Conservation (phyloP, 2,797 vertebrate genomes). For the Argyrosomus regius region DNA sequence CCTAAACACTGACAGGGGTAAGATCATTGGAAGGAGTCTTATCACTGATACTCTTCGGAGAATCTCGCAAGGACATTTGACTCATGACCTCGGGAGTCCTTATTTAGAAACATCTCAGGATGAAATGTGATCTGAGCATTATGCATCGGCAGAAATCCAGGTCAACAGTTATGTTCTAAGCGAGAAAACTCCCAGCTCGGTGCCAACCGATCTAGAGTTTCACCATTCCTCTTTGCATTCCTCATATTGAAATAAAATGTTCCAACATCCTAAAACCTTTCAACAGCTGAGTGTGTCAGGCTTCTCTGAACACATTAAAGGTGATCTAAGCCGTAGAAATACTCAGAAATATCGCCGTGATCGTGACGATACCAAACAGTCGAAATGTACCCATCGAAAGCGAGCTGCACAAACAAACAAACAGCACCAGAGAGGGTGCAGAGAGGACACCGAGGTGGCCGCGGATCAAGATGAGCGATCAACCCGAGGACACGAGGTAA, state of each 20-base stretch:
- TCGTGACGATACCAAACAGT: background rate
- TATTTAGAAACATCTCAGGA: conserved; percentile 66
- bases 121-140: conserved; percentile 59
- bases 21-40: conserved; percentile 7
- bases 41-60: conserved; percentile 17
- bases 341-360: conserved; percentile 17
- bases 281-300: conserved; percentile 28
- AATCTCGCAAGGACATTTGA: conserved; percentile 30
- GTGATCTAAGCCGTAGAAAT: background rate
- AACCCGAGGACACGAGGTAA: background rate
- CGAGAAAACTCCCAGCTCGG: conserved; percentile 67
- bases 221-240: conserved; percentile 33
- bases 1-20: conserved; percentile 7
- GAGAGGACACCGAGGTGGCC: background rate
- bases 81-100: conserved; percentile 21
- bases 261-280: conserved; percentile 35
- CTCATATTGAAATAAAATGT: conserved; percentile 51
- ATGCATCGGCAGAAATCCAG: conserved; percentile 60
- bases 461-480: conserved; percentile 12
- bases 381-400: conserved; percentile 17
- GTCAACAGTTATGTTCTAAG: conserved; percentile 67
- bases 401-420: conserved; percentile 12
- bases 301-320: conserved; percentile 14
- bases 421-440: background rate
- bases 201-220: conserved; percentile 41